Evolutionary conservation across 2,888 invertebrate species (phyloP).

Genomic region (Chloromyia formosa): DNA sequence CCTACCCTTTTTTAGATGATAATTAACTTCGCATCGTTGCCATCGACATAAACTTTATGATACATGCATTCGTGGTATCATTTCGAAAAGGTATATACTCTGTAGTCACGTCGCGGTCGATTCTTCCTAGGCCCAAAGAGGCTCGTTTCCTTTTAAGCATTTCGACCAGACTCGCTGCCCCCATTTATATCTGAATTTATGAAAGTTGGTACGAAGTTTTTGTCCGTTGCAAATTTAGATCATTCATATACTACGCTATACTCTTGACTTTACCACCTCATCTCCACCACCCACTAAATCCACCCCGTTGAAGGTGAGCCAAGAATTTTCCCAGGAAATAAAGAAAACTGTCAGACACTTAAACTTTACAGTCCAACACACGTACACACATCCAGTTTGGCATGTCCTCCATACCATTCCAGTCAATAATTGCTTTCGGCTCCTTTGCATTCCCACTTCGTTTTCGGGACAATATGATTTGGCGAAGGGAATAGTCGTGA

Average conservation of each 20-base stretch:
- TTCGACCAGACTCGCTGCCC: no score
- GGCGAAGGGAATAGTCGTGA: neutral
- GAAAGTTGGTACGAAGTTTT: constrained; percentile 39
- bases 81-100: no score
- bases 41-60: no score
- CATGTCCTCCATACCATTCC: neutral
- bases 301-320: neutral
- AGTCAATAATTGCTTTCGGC: constrained; percentile 22
- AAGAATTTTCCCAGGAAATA: constrained; percentile 5
- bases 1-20: no score
- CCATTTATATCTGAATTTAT: constrained; percentile 42
- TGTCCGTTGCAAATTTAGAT: constrained; percentile 7
- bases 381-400: neutral
- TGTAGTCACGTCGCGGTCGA: no score
- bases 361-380: neutral
- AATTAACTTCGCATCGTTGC: no score
- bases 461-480: constrained; percentile 16
- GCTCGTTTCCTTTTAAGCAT: no score
- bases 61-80: no score
- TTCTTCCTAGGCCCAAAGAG: no score
- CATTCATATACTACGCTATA: neutral
- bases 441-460: neutral
- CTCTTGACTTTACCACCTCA: neutral
- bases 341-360: constrained; percentile 14
- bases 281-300: neutral